Conservation (phyloP, 2,888 invertebrate species). For the Norana najaformis region DNA sequence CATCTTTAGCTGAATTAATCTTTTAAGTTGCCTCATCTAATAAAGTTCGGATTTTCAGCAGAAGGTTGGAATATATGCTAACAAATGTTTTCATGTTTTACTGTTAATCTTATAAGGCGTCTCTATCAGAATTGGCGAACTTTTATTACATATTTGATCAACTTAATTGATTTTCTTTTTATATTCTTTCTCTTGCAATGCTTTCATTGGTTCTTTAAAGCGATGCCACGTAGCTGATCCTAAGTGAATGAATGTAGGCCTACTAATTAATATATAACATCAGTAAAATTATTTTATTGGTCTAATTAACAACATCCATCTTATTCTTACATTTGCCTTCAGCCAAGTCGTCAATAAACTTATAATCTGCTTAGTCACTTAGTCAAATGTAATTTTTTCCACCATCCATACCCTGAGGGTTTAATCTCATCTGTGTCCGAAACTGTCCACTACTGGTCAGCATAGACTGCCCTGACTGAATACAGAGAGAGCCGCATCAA, state of each 20-base stretch:
- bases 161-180: too few relatives aligned
- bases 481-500: background rate
- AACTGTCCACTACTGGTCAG: background rate
- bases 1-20: too few relatives aligned
- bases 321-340: background rate
- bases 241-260: background rate
- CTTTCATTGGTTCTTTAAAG: too few relatives aligned
- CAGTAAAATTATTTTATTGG: background rate
- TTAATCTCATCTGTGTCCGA: background rate
- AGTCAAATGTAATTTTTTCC: background rate
- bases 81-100: too few relatives aligned
- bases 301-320: background rate
- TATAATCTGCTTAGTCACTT: slow-evolving; percentile 13
- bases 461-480: background rate
- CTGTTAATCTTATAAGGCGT: too few relatives aligned
- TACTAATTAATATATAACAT: slow-evolving; percentile 13
- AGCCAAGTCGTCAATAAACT: background rate
- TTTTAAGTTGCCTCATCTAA: too few relatives aligned
- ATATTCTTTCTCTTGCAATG: too few relatives aligned
- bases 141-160: too few relatives aligned
- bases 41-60: too few relatives aligned
- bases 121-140: too few relatives aligned
- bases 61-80: too few relatives aligned
- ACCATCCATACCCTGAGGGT: background rate
- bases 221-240: too few relatives aligned